Base-by-base conservation (phyloP, 2,797 vertebrate genomes). In the Xerus rutilus region DNA sequence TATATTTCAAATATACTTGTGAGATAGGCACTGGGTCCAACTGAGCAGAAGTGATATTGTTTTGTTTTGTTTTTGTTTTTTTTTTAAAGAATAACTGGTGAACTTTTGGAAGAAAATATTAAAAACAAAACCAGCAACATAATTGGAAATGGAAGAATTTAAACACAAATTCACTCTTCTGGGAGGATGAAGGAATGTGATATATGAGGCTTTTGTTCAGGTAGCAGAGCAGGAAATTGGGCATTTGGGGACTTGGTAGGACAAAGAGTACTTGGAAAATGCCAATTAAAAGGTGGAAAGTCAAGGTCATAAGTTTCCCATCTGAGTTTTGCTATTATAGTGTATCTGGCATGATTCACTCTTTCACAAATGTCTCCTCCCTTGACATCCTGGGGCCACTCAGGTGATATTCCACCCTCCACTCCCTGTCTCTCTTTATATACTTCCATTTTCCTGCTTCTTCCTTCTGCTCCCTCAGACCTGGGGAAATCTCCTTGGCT, bases 111-210 rank as follows among this genome's bases (percentile, higher is more conserved):
- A 84, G 62, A 45, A 77, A 92, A 23, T 20, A 62, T 43, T 62
- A 13, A 30, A 69, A 83, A 76, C 6, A 43, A 67, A 92, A 74
- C 9, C 30, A 23, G 59, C 32, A 35, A 23, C 54, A 69, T 10
- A 73, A 30, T 2, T 11, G 52, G 30, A 20, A 52, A 62, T 6
- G 65, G 70, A 78, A 52, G 74, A 57, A 43, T 14, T 32, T 74
- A n/a, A 12, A 4, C 6, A 32, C 18, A 25, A 7, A 45, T 45
- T 17, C 59, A 52, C 83, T 45, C 3, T 47, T 74, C 20, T 77
- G 7, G 15, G n/a, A 0, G 3, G 43, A 5, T 1, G 3, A 28
- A 79, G 45, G 39, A 76, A 25, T 0, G 11, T 9, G 9, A 64
- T 49, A 30, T 4, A 32, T 7, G 4, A 32, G 25, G 28, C 11